phyloP scores from a whole-genome alignment of 2,888 invertebrate genomes.

The Ormyrus thymus region DNA sequence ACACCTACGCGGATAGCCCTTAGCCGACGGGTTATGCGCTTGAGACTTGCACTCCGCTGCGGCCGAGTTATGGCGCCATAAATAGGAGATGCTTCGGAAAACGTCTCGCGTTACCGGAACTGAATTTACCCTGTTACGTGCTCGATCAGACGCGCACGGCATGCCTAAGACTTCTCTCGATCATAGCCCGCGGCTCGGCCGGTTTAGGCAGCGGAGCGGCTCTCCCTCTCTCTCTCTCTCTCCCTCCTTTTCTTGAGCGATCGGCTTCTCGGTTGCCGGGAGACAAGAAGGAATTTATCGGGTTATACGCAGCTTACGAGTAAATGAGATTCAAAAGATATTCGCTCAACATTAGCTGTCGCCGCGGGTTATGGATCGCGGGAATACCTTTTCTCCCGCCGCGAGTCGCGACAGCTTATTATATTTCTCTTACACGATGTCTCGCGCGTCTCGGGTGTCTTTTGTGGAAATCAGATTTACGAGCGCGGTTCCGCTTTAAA shows the following conservation, averaged over 20 bases:
- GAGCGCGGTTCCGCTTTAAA: too few species aligned
- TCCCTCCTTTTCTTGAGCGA: not conserved
- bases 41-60: not conserved
- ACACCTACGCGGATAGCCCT: not conserved
- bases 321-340: constrained; percentile 31
- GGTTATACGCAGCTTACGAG: not conserved
- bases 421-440: too few species aligned
- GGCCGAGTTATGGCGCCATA: constrained; percentile 40
- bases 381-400: not conserved
- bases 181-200: constrained; percentile 4
- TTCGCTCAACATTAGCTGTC: not conserved
- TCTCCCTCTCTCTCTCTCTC: not conserved
- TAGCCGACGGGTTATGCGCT: not conserved
- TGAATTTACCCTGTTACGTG: constrained; percentile 53
- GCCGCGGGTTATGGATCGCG: not conserved
- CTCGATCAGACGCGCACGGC: constrained; percentile 50
- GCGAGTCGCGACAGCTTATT: too few species aligned
- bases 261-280: constrained; percentile 6
- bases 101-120: constrained; percentile 43
- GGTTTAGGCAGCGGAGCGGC: too few species aligned
- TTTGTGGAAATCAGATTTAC: too few species aligned
- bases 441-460: too few species aligned
- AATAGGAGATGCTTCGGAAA: constrained; percentile 49
- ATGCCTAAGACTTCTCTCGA: constrained; percentile 46
- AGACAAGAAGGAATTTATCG: constrained; percentile 33